phyloP scores from a whole-genome alignment of 2,888 invertebrate species.

The Busseola fusca region DNA sequence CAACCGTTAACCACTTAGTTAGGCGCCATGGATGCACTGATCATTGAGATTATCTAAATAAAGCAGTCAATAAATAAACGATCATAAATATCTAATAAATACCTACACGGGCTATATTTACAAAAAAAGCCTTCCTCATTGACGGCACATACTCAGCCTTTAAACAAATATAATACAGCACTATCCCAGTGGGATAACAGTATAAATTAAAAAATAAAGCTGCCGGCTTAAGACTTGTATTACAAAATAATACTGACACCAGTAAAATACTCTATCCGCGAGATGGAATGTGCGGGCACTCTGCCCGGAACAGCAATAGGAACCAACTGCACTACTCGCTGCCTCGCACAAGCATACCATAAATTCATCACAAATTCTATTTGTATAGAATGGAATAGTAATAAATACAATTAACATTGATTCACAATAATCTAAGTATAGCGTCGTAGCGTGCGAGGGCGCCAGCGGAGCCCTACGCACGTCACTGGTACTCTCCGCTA shows the following conservation, averaged over 20 bases:
- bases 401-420: constrained; percentile 86
- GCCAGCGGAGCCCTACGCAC: constrained; percentile 58
- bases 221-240: constrained; percentile 87
- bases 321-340: constrained; percentile 80
- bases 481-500: constrained; percentile 70
- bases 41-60: constrained; percentile 85
- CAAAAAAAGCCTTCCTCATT: constrained; percentile 85
- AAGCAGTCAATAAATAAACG: constrained; percentile 90
- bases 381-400: constrained; percentile 82
- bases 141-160: constrained; percentile 85
- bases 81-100: constrained; percentile 90
- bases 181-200: constrained; percentile 87
- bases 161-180: constrained; percentile 88
- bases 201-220: constrained; percentile 89
- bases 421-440: constrained; percentile 78
- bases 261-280: constrained; percentile 85
- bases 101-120: constrained; percentile 89
- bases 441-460: constrained; percentile 64
- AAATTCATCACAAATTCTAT: constrained; percentile 85
- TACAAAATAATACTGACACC: constrained; percentile 89
- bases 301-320: constrained; percentile 77
- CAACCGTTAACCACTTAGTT: constrained; percentile 84
- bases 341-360: constrained; percentile 74
- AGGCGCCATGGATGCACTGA: constrained; percentile 78
- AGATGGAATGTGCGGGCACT: constrained; percentile 85